Percentiles rank a stretch among this genome's conserved stretches.
Evolutionary conservation across 30 jellyfish, hydroid and myxozoan species (phyloP).

Genomic region (Morbakka virulenta): DNA sequence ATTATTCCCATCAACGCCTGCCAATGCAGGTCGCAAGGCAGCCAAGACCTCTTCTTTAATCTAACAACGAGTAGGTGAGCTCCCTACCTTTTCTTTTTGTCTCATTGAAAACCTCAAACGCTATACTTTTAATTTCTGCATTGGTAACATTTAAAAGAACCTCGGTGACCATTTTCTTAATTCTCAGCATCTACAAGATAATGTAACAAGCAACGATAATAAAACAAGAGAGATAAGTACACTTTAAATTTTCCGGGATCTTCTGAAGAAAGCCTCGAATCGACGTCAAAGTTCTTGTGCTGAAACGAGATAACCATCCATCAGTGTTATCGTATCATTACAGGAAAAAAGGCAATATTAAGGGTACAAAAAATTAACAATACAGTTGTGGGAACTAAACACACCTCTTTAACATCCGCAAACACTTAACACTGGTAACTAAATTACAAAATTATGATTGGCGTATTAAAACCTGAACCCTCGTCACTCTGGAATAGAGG

Average conservation of each 20-base stretch:
- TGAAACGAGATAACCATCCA: not conserved
- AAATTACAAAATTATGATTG: no score
- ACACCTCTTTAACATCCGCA: no score
- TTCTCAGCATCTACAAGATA: constrained; percentile 78
- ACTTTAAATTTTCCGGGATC: not conserved
- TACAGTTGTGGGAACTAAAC: no score
- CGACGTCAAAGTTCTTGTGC: not conserved
- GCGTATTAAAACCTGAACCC: no score
- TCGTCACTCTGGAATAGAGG: no score
- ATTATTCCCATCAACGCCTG: no score
- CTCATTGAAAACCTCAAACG: constrained; percentile 83
- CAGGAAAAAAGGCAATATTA: no score
- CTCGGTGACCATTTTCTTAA: constrained; percentile 89
- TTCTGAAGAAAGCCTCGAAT: not conserved
- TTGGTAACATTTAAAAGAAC: constrained; percentile 75
- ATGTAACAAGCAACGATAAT: not conserved
- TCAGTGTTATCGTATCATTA: no score
- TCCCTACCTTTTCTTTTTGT: constrained; percentile 69
- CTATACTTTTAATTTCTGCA: constrained; percentile 69
- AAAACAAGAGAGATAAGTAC: not conserved
- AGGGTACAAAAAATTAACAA: no score
- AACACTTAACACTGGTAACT: no score
- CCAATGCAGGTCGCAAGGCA: no score
- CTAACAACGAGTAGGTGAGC: not conserved
- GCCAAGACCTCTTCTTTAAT: not conserved